phyloP scores from a whole-genome alignment of 2,888 invertebrate genomes.

The Andrena hattorfiana region DNA sequence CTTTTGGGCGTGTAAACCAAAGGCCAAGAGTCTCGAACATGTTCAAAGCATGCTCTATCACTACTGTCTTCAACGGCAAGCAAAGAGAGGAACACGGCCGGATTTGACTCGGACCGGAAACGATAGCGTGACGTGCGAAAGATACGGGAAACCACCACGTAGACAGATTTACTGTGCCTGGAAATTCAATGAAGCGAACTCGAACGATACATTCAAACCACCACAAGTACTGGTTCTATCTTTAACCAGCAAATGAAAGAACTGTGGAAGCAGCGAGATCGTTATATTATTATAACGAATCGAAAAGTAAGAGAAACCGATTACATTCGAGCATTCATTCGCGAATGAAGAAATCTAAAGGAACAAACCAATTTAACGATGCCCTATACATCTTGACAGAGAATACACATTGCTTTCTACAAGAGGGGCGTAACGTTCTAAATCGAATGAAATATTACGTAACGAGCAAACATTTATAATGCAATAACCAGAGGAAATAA shows the following conservation, averaged over 20 bases:
- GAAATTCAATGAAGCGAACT: conserved; percentile 76
- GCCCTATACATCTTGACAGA: no score
- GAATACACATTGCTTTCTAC: neutral
- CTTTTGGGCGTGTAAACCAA: neutral
- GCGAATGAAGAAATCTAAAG: neutral
- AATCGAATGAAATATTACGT: conserved; percentile 12
- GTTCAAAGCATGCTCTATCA: conserved; percentile 4
- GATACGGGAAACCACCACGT: conserved; percentile 74
- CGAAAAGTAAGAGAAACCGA: neutral
- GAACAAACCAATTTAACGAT: neutral
- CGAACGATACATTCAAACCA: conserved; percentile 41
- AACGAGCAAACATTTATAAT: conserved; percentile 2
- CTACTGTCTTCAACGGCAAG: conserved; percentile 19
- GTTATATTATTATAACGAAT: neutral
- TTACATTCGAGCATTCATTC: neutral
- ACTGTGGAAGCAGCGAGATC: neutral
- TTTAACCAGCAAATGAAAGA: conserved; percentile 5
- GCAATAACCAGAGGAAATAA: neutral
- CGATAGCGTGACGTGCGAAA: conserved; percentile 71
- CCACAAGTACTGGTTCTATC: conserved; percentile 49
- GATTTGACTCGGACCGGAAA: conserved; percentile 71
- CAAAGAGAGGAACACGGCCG: conserved; percentile 37
- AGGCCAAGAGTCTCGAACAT: neutral
- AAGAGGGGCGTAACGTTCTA: neutral
- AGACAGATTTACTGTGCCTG: conserved; percentile 71